Percentiles rank a stretch among this genome's conserved stretches.
These are phyloP conservation scores for Calliopum simillimum DNA, from an alignment of 2,888 invertebrate species.

Conservation along the genomic window DNA sequence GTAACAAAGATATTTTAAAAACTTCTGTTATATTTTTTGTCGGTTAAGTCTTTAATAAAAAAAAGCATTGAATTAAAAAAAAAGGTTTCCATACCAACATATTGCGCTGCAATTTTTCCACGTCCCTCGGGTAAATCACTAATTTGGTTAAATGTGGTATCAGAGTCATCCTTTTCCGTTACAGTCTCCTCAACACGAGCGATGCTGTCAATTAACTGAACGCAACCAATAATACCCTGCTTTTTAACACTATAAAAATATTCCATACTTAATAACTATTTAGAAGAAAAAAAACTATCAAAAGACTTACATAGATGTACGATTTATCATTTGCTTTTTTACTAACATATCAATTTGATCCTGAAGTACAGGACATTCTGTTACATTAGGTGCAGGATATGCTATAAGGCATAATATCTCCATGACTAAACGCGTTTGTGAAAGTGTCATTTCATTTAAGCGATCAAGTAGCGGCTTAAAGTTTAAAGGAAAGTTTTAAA, in stretches of 20 bases:
- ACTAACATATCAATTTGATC: constrained; percentile 88
- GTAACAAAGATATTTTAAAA: too few species aligned
- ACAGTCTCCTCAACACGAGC: constrained; percentile 68
- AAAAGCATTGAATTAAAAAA: not conserved
- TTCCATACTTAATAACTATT: too few species aligned
- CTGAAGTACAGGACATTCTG: constrained; percentile 77
- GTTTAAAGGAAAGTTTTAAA: not conserved
- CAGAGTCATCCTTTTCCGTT: constrained; percentile 65
- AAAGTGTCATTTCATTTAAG: constrained; percentile 78
- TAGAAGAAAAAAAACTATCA: not conserved
- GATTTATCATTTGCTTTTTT: constrained; percentile 83
- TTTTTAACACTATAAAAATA: constrained; percentile 70
- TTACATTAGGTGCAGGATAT: constrained; percentile 68
- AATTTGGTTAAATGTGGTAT: constrained; percentile 69
- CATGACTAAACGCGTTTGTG: constrained; percentile 81
- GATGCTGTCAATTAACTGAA: constrained; percentile 80
- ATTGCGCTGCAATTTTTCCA: constrained; percentile 72
- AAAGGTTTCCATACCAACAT: constrained; percentile 64
- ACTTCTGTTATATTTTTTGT: too few species aligned
- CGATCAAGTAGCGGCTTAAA: constrained; percentile 78
- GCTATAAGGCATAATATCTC: constrained; percentile 82
- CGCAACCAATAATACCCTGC: constrained; percentile 81
- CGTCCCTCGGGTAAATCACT: constrained; percentile 71
- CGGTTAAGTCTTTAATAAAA: too few species aligned
- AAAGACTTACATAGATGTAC: constrained; percentile 69